These are phyloP conservation scores for Operophtera brumata DNA, from an alignment of 2,888 invertebrate species.

Conservation along the genomic window DNA sequence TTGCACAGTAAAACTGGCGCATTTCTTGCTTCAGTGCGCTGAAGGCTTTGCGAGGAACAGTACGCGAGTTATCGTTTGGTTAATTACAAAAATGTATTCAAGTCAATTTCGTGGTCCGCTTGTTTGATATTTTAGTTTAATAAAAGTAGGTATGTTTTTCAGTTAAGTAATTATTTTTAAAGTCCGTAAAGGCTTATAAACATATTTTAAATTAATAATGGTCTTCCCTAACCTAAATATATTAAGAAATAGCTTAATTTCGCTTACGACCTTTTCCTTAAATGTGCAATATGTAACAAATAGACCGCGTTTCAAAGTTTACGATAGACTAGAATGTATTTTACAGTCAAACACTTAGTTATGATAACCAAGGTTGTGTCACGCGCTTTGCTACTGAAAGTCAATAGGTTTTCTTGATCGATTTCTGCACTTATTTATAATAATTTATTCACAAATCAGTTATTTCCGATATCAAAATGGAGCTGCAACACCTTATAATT, in stretches of 20 bases:
- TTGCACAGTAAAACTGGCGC: background rate
- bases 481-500: too few species aligned
- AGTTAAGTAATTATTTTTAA: background rate
- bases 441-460: background rate
- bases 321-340: conserved; percentile 19
- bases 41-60: too few species aligned
- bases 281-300: too few species aligned
- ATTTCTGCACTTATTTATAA: background rate
- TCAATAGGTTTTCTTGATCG: background rate
- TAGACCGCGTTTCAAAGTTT: conserved; percentile 15
- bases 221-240: too few species aligned
- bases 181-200: too few species aligned
- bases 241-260: too few species aligned
- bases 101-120: background rate
- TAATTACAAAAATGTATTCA: background rate
- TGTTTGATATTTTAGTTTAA: background rate
- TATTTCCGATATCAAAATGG: too few species aligned
- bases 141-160: conserved; percentile 5
- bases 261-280: too few species aligned
- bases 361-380: background rate
- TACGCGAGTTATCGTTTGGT: background rate
- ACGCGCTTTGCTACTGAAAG: background rate
- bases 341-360: background rate
- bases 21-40: too few species aligned
- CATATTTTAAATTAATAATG: too few species aligned